These are phyloP conservation scores for Plebejus melissa DNA, from an alignment of 2,888 invertebrate genomes.

Conservation along the genomic window DNA sequence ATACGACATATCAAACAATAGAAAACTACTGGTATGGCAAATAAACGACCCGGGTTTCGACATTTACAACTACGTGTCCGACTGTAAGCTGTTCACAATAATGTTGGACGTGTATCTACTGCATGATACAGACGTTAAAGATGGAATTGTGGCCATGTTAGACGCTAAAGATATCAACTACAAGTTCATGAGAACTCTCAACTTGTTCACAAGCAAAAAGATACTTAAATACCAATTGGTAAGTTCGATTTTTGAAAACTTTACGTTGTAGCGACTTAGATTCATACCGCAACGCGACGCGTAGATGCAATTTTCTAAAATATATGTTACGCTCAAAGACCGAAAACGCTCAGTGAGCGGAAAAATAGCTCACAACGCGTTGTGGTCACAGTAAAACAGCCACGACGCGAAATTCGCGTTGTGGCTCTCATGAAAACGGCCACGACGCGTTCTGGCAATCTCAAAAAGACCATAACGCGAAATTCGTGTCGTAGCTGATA, in stretches of 20 bases:
- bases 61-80: constrained; percentile 19
- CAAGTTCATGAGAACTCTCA: constrained; percentile 25
- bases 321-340: too few relatives aligned
- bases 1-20: constrained; percentile 18
- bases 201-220: background rate
- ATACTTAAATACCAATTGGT: constrained; percentile 18
- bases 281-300: too few relatives aligned
- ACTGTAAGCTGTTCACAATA: background rate
- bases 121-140: background rate
- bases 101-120: background rate
- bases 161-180: constrained; percentile 19
- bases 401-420: too few relatives aligned
- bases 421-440: too few relatives aligned
- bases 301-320: too few relatives aligned
- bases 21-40: constrained; percentile 22
- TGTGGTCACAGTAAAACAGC: too few relatives aligned
- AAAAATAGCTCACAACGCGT: too few relatives aligned
- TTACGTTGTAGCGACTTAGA: too few relatives aligned
- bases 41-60: constrained; percentile 23
- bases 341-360: too few relatives aligned
- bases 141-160: background rate
- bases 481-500: too few relatives aligned
- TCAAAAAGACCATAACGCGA: too few relatives aligned
- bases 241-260: background rate
- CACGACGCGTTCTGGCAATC: too few relatives aligned